Conservation (phyloP, 2,797 vertebrate species). For the Gallinago nigripennis region DNA sequence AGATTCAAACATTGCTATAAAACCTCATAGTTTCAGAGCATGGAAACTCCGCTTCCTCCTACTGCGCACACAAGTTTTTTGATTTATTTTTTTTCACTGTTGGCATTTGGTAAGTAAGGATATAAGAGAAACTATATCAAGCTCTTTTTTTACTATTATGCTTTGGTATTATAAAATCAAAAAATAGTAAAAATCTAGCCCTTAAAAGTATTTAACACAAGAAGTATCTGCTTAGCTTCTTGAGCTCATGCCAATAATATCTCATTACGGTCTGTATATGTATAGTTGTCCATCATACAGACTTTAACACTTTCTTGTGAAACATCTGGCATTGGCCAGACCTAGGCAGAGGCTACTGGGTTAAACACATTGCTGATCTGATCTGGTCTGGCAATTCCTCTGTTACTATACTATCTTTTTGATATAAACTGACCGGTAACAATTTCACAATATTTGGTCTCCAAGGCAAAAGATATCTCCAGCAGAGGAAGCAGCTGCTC, state of each 20-base stretch:
- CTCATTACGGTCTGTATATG: not conserved
- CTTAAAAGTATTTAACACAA: fast-evolving
- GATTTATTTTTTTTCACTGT: not conserved
- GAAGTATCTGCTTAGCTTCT: not conserved
- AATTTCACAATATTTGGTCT: conserved; percentile 29
- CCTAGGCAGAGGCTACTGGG: not conserved
- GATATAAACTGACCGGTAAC: not conserved
- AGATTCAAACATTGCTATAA: not conserved
- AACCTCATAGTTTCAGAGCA: not conserved
- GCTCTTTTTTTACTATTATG: not conserved
- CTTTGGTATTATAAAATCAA: not conserved
- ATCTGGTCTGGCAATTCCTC: not conserved
- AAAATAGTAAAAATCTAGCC: not conserved
- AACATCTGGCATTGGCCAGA: not conserved
- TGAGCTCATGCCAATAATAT: not conserved
- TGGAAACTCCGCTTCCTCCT: fast-evolving
- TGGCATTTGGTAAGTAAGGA: not conserved
- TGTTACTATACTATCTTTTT: not conserved
- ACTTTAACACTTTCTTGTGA: not conserved
- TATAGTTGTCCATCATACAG: not conserved
- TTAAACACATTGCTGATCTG: not conserved
- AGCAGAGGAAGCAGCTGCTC: not conserved
- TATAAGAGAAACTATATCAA: not conserved
- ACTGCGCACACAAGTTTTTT: fast-evolving
- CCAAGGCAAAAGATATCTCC: conserved; percentile 18